Conservation (phyloP, 1,140 invertebrate genomes). For the Pseudomyrmex pallidus region DNA sequence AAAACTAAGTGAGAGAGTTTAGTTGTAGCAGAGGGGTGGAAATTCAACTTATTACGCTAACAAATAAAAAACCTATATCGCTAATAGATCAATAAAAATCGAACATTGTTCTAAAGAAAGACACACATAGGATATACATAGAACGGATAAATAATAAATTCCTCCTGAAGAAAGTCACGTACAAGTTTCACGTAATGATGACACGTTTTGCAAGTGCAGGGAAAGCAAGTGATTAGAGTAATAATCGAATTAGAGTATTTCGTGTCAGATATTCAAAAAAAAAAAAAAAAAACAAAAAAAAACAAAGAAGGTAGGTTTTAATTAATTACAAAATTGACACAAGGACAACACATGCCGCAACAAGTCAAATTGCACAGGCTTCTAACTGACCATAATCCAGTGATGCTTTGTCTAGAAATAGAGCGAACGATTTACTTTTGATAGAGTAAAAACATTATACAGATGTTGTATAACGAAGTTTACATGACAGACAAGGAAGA, state of each 20-base stretch:
- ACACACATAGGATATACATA: too few species aligned
- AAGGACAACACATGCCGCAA: conserved; percentile 80
- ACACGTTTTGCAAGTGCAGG: conserved; percentile 31
- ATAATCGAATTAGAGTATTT: conserved; percentile 64
- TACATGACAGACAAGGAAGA: conserved; percentile 25
- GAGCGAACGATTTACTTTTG: conserved; percentile 77
- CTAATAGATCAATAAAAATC: conserved; percentile 3
- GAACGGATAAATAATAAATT: conserved; percentile 7
- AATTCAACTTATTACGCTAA: neutral
- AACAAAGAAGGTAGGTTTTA: conserved; percentile 62
- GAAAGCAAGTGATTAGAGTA: conserved; percentile 30
- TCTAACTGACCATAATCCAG: conserved; percentile 83
- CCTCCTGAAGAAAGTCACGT: conserved; percentile 10
- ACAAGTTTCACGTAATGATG: conserved; percentile 20
- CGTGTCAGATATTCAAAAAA: conserved; percentile 42
- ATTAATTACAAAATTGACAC: conserved; percentile 64
- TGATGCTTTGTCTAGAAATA: conserved; percentile 82
- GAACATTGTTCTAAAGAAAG: conserved; percentile 38
- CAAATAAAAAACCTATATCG: conserved; percentile 2
- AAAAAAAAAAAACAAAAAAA: conserved; percentile 35
- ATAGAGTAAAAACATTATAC: conserved; percentile 62
- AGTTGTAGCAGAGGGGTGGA: conserved; percentile 27
- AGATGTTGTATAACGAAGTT: conserved; percentile 52
- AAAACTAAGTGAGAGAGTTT: conserved; percentile 1
- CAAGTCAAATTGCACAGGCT: conserved; percentile 78